Conservation (phyloP, 1,140 invertebrate species). For the Monomorium pharaonis region DNA sequence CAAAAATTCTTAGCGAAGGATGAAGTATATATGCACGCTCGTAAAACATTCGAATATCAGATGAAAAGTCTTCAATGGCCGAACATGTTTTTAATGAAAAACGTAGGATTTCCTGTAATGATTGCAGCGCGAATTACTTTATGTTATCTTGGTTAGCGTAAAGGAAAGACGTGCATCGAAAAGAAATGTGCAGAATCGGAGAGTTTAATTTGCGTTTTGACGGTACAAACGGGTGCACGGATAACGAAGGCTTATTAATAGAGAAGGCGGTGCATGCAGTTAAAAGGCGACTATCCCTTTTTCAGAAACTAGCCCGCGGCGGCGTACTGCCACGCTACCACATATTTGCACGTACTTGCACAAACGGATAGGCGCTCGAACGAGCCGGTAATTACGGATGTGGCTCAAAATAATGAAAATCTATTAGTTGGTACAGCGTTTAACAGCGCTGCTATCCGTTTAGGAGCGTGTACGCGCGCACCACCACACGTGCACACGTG, state of each 20-base stretch:
- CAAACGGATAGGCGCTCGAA: constrained; percentile 47
- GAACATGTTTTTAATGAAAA: neutral
- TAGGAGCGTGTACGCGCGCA: neutral
- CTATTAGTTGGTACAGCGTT: constrained; percentile 71
- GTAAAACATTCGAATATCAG: neutral
- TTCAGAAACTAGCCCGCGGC: constrained; percentile 60
- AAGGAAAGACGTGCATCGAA: neutral
- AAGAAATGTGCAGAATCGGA: constrained; percentile 43
- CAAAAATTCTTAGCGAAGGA: neutral
- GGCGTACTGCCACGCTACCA: constrained; percentile 41
- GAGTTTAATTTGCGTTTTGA: constrained; percentile 68
- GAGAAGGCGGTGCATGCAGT: constrained; percentile 34
- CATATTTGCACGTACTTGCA: constrained; percentile 71
- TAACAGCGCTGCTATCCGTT: constrained; percentile 48
- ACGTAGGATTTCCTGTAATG: neutral
- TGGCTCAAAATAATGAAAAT: constrained; percentile 77
- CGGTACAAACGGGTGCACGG: constrained; percentile 63
- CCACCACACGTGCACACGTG: neutral
- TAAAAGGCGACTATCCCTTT: constrained; percentile 61
- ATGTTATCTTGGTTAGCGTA: neutral
- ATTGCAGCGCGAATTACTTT: neutral
- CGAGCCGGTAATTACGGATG: constrained; percentile 67
- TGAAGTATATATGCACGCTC: neutral
- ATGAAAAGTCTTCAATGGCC: neutral
- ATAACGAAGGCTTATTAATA: constrained; percentile 74